Percentiles rank a stretch among this genome's conserved stretches.
Conservation (phyloP, 1,140 invertebrate species). For the Bombyx mandarina region DNA sequence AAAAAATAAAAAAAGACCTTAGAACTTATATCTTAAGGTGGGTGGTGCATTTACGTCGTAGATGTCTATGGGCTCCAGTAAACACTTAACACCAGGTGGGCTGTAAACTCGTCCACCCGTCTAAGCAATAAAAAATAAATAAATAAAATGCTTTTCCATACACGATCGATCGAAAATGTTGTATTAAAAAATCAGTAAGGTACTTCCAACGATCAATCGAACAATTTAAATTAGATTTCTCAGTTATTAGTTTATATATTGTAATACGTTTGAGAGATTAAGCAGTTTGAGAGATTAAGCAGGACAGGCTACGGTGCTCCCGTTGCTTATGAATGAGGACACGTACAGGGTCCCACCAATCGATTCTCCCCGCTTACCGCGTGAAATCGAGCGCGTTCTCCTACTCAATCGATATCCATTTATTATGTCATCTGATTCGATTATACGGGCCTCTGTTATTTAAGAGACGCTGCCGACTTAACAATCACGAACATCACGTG, state of each 20-base stretch:
- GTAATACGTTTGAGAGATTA: conserved; percentile 6
- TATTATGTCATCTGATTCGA: conserved; percentile 29
- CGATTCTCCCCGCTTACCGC: conserved; percentile 53
- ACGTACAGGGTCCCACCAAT: conserved; percentile 33
- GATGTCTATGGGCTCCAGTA: too few relatives aligned
- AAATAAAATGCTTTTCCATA: too few relatives aligned
- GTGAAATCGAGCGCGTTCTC: conserved; percentile 59
- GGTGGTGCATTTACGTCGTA: too few relatives aligned
- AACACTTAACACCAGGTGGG: too few relatives aligned
- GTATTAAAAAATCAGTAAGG: too few relatives aligned
- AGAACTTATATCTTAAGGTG: too few relatives aligned
- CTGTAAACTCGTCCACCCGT: too few relatives aligned
- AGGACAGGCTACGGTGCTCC: conserved; percentile 9
- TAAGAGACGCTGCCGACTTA: neutral
- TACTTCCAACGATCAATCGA: too few relatives aligned
- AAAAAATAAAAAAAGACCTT: too few relatives aligned
- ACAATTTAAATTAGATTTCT: neutral
- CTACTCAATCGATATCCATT: conserved; percentile 40
- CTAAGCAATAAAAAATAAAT: too few relatives aligned
- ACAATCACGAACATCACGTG: neutral
- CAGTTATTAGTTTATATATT: conserved; percentile 4
- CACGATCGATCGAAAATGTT: too few relatives aligned
- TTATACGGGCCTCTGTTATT: conserved; percentile 8
- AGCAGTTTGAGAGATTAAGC: neutral
- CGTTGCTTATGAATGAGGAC: conserved; percentile 26